Percentiles rank a stretch among this genome's conserved stretches.
Conservation (phyloP, 2,113 vertebrate species). For the Poeciliopsis occidentalis region DNA sequence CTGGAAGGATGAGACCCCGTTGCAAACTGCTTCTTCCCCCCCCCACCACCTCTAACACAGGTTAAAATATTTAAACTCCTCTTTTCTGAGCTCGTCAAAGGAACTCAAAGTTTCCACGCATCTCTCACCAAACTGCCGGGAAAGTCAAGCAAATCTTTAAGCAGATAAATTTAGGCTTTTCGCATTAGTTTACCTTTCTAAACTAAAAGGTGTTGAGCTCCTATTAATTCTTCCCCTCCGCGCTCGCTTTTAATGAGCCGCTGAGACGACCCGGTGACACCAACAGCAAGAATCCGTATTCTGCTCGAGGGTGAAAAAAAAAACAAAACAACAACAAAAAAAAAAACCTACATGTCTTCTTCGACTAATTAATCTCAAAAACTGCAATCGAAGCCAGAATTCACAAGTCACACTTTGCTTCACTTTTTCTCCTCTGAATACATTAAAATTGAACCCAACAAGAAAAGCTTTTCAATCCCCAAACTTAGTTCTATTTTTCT, state of each 20-base stretch:
- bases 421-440: conserved; percentile 17
- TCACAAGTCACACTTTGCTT: conserved; percentile 29
- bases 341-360: conserved; percentile 26
- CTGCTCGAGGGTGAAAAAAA: conserved; percentile 27
- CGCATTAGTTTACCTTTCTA: conserved; percentile 44
- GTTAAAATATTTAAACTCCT: neutral
- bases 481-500: neutral
- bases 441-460: conserved; percentile 10
- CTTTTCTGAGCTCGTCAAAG: neutral
- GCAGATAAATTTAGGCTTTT: conserved; percentile 2
- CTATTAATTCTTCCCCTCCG: conserved; percentile 49
- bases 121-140: neutral
- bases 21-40: neutral
- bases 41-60: neutral
- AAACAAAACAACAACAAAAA: too few species aligned
- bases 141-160: conserved; percentile 50
- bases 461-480: conserved; percentile 12
- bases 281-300: conserved; percentile 56
- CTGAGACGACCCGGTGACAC: conserved; percentile 58
- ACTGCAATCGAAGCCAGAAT: conserved; percentile 33
- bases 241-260: conserved; percentile 66
- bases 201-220: conserved; percentile 58
- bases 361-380: conserved; percentile 61
- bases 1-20: conserved; percentile 11
- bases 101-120: neutral